Base-by-base conservation (phyloP, 2,888 invertebrate species). In the Trichogramma dendrolimi region DNA sequence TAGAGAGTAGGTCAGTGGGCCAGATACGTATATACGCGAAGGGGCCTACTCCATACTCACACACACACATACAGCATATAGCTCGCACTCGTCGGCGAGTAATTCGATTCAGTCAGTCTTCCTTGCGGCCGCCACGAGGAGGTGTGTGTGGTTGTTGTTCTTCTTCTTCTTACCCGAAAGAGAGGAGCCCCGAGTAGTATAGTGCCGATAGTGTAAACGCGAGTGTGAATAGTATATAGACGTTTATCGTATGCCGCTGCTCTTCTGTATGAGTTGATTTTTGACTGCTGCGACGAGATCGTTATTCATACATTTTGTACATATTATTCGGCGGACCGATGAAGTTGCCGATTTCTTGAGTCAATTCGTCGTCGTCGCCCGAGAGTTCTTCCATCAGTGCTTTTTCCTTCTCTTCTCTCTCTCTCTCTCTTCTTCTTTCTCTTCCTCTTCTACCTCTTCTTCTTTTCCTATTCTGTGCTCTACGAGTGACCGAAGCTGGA, bases 1-100 rank as follows among this genome's bases (percentile, higher is more conserved):
- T 70, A 71, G 67, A 70, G 69, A 78, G 79, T 79, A 78, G 79
- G 79, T 79, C 78, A 79, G 74, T 79, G 73, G 79, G 77, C 77
- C 79, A 74, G 8, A 71, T 73, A 73, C 76, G 76, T 71, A 71
- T 70, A 72, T 74, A 72, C 72, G 73, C 75, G 75, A 75, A 74
- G 72, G 75, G 69, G 71, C 72, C 71, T 72, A n/a, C 46, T 46
- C 10, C n/a, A 27, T 27, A 27, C 27, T 27, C 27, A 27, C 27
- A 27, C 27, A 27, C 27, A 27, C 27, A 27, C 27, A 27, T 27
- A 27, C 27, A 27, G 27, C 27, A 27, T 27, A 27, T 27, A 27
- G 27, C 27, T 27, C 27, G 55, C 41, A 55, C 54, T 41, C 40
- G 43, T 54, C 44, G 54, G 54, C 43, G 43, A 72, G 48, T 40